These are phyloP conservation scores for Pogona vitticeps DNA, from an alignment of 2,113 vertebrate genomes.

Conservation along the genomic window DNA sequence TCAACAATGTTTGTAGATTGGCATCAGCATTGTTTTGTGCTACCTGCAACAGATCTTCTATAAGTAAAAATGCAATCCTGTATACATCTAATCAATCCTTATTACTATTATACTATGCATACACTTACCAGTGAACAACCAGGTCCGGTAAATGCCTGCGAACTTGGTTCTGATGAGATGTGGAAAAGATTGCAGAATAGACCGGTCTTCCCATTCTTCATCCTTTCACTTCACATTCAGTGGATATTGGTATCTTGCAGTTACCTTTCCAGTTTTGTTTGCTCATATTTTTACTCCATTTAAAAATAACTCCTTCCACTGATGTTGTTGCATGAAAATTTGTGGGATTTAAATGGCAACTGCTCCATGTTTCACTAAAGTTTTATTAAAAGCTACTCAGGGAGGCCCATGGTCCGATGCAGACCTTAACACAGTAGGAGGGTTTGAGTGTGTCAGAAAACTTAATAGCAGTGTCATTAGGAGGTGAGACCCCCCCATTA, in stretches of 20 bases:
- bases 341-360: not conserved
- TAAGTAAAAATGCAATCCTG: not conserved
- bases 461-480: no score
- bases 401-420: no score
- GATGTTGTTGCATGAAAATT: no score
- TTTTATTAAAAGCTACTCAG: not conserved
- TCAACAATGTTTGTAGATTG: conserved; percentile 31
- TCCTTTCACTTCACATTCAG: not conserved
- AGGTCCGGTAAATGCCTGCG: not conserved
- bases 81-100: not conserved
- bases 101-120: no score
- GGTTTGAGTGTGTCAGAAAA: no score
- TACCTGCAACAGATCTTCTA: not conserved
- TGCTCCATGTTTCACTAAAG: not conserved
- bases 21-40: conserved; percentile 4
- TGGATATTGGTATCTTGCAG: not conserved
- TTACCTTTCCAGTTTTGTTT: not conserved
- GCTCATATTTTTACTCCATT: not conserved
- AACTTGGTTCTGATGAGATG: not conserved
- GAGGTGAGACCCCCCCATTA: no score
- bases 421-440: no score
- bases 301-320: not conserved
- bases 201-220: not conserved
- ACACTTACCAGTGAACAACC: not conserved
- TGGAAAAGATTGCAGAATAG: not conserved